phyloP scores from a whole-genome alignment of 2,797 vertebrate genomes.

The Propithecus perrieri region DNA sequence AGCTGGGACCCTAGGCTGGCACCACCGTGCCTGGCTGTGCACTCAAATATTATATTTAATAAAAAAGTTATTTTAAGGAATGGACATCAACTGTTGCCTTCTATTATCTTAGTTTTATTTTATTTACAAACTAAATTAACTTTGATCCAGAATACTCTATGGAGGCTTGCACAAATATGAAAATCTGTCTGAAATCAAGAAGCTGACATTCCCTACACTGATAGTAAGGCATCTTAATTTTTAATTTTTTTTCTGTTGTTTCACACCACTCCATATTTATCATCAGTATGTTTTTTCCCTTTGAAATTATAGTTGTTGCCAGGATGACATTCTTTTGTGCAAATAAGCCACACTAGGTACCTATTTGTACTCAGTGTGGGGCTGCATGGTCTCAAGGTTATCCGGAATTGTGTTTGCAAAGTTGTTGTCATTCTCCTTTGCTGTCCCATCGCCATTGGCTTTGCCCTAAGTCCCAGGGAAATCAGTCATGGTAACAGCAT shows the following conservation, averaged over 20 bases:
- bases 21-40: neutral
- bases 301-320: neutral
- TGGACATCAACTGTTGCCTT: neutral
- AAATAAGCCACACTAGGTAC: neutral
- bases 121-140: neutral
- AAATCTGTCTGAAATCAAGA: slow-evolving; percentile 2
- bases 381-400: neutral
- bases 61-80: neutral
- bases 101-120: neutral
- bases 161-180: neutral
- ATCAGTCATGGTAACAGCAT: accelerated
- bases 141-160: neutral
- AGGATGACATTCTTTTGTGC: neutral
- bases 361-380: accelerated
- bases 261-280: neutral
- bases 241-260: neutral
- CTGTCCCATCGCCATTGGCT: neutral
- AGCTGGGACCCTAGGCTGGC: neutral
- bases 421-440: neutral
- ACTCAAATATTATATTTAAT: slow-evolving; percentile 32
- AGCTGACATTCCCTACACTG: neutral
- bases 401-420: neutral
- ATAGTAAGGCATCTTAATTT: neutral
- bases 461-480: neutral
- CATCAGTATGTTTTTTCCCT: neutral